A percentile compares a stretch with the other conserved stretches of the same genome.
These are phyloP conservation scores for Lanistes nyassanus DNA, from an alignment of 1,140 invertebrate species.

Conservation along the genomic window DNA sequence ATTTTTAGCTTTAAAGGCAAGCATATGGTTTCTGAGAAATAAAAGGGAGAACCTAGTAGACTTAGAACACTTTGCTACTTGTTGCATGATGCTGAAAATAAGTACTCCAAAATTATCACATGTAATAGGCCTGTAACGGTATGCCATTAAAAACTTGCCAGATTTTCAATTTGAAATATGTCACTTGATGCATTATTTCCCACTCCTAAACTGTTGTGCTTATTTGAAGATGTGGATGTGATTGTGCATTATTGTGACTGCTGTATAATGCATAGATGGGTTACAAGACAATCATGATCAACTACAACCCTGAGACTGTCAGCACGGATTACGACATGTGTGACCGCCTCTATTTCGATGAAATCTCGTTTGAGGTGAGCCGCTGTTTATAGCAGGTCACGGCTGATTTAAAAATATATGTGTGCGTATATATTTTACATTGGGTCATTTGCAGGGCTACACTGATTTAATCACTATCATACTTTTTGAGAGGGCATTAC, in stretches of 20 bases:
- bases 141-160: background rate
- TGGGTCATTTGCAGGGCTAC: no score
- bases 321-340: constrained; percentile 99
- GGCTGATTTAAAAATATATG: no score
- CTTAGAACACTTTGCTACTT: no score
- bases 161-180: background rate
- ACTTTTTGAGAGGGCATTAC: no score
- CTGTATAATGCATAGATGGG: constrained; percentile 61
- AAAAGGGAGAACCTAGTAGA: no score
- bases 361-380: constrained; percentile 94
- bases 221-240: background rate
- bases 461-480: no score
- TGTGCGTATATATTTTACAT: no score
- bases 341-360: constrained; percentile 98
- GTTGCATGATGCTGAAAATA: no score
- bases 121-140: no score
- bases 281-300: constrained; percentile 94
- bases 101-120: no score
- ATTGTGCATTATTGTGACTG: background rate
- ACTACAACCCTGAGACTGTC: constrained; percentile 99
- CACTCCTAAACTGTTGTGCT: background rate
- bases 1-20: background rate
- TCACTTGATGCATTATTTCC: background rate
- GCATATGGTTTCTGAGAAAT: background rate
- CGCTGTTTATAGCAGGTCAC: no score